These are phyloP conservation scores for Pararge aegeria DNA, from an alignment of 1,140 invertebrate genomes.

Conservation along the genomic window DNA sequence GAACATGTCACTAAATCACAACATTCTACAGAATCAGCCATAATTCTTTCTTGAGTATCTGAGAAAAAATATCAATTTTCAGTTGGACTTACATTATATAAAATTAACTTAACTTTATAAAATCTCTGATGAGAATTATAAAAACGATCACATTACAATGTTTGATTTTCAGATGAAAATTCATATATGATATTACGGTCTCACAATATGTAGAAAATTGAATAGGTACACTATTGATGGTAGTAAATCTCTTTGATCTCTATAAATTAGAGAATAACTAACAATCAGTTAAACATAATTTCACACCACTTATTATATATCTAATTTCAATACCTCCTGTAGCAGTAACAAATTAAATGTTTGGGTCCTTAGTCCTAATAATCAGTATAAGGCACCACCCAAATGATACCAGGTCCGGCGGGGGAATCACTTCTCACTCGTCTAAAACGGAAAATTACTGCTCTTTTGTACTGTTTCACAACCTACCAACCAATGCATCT, in stretches of 20 bases:
- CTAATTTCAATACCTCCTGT: slow-evolving; percentile 83
- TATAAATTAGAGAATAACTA: no score
- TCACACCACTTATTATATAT: no score
- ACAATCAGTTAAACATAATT: no score
- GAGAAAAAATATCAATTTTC: slow-evolving; percentile 21
- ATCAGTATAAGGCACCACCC: slow-evolving; percentile 91
- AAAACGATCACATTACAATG: no score
- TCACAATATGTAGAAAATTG: no score
- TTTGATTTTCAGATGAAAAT: no score
- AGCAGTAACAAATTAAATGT: slow-evolving; percentile 91
- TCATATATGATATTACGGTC: no score
- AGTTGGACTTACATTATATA: no score
- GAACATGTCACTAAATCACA: slow-evolving; percentile 92
- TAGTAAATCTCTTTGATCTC: no score
- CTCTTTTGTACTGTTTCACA: slow-evolving; percentile 89
- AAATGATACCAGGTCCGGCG: slow-evolving; percentile 88
- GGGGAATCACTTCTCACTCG: slow-evolving; percentile 85
- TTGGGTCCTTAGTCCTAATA: slow-evolving; percentile 87
- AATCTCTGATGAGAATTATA: no score
- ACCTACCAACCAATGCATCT: slow-evolving; percentile 63
- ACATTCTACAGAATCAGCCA: slow-evolving; percentile 95
- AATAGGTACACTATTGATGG: no score
- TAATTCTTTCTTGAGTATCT: slow-evolving; percentile 92
- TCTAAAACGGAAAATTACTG: slow-evolving; percentile 88
- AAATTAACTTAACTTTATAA: no score